Base-by-base conservation (phyloP, 2,797 vertebrate species). In the Micropoecilia bifurca region DNA sequence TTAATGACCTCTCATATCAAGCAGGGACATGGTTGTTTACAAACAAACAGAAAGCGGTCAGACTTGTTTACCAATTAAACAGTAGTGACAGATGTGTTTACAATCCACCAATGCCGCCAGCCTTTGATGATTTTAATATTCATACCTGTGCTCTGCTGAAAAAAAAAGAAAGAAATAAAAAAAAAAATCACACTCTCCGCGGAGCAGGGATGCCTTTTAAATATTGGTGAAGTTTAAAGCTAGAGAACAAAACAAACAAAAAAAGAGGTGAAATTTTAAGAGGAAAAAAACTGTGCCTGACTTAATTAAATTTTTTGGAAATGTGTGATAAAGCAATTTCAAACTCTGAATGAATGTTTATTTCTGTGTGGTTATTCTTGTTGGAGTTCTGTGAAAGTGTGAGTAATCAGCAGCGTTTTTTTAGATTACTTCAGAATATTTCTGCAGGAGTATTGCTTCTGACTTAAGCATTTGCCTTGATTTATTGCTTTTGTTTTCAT, bases 31-130 rank as follows among this genome's bases (percentile, higher is more conserved):
- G 80, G 87, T 79, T 94, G 92, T 94, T 92, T 91, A 91, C 90
- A 77, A 83, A 90, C 91, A 93, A 95, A 95, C 93, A 95, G 83
- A 92, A 74, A 91, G 90, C 87, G 89, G 91, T 91, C 91, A 91
- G 82, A 91, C 87, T 86, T 95, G 91, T 94, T 91, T 94, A 92
- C 92, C 91, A 89, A 90, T 90, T 92, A 93, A 93, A 94, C 93
- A 95, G 81, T 74, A 85, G 91, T 90, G 91, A 93, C 93, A 95
- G 94, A 94, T 95, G 94, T 95, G 93, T 95, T 95, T 94, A 92
- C 93, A 81, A 86, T 92, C 84, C 88, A 87, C 93, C 91, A 91
- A 93, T 93, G 91, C 73, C 5, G 85, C 76, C 86, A 87, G 85
- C 86, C 84, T 80, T 86, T 77, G 89, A 91, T 91, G 84, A 91